These are phyloP conservation scores for Chunga burmeisteri DNA, from an alignment of 2,113 vertebrate species.

Conservation along the genomic window DNA sequence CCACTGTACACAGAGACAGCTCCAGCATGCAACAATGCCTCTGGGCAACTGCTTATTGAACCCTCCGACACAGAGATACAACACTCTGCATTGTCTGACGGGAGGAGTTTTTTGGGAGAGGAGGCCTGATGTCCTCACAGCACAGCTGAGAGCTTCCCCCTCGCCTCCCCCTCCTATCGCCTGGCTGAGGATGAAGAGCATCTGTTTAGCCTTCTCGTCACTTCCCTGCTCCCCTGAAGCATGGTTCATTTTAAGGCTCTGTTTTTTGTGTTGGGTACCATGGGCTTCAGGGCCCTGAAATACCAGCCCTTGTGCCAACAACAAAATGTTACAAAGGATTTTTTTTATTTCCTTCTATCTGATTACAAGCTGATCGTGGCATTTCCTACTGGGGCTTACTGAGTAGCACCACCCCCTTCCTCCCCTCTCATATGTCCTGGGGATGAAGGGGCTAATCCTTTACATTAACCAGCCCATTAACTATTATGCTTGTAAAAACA, in stretches of 20 bases:
- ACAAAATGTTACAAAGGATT: not conserved
- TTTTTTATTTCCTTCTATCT: not conserved
- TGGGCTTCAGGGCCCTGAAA: not conserved
- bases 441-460: slow-evolving; percentile 64
- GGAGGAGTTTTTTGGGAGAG: not conserved
- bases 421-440: slow-evolving; percentile 5
- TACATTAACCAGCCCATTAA: slow-evolving; percentile 70
- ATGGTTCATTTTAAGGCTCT: not conserved
- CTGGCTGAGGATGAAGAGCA: not conserved
- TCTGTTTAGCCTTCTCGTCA: not conserved
- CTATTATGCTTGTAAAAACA: slow-evolving; percentile 65
- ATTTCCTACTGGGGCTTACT: not conserved
- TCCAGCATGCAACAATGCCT: not conserved
- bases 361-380: not conserved
- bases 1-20: not conserved
- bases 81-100: fast-evolving
- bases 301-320: not conserved
- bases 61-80: fast-evolving
- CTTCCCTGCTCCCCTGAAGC: not conserved
- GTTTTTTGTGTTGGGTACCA: fast-evolving
- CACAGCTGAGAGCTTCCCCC: not conserved
- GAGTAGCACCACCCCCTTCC: not conserved
- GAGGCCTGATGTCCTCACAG: fast-evolving
- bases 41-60: not conserved
- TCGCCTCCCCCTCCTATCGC: not conserved